These are phyloP conservation scores for Chrysolina americana DNA, from an alignment of 2,888 invertebrate genomes.

Conservation along the genomic window DNA sequence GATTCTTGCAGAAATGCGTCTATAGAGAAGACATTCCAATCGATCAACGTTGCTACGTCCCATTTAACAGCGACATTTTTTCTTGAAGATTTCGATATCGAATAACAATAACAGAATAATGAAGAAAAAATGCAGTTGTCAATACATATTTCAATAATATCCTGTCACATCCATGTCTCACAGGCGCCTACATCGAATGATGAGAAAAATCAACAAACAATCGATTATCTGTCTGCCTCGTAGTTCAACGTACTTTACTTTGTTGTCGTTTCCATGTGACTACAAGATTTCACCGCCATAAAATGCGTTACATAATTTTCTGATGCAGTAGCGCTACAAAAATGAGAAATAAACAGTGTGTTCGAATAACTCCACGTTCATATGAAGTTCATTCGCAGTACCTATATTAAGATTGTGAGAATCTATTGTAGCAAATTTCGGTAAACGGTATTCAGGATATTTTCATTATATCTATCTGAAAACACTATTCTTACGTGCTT, in stretches of 20 bases:
- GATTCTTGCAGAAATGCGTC: neutral
- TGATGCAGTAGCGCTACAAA: neutral
- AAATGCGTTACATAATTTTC: slow-evolving; percentile 21
- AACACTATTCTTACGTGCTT: too few species aligned
- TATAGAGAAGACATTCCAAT: neutral
- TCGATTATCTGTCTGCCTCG: slow-evolving; percentile 39
- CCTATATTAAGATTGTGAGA: too few species aligned
- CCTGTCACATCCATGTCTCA: slow-evolving; percentile 27
- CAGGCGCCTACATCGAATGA: slow-evolving; percentile 32
- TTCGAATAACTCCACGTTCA: neutral
- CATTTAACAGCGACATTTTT: slow-evolving; percentile 6
- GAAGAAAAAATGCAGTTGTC: slow-evolving; percentile 2
- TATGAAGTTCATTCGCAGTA: too few species aligned
- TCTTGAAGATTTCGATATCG: neutral
- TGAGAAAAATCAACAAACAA: slow-evolving; percentile 45
- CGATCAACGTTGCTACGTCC: neutral
- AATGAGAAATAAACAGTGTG: neutral
- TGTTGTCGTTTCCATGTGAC: slow-evolving; percentile 32
- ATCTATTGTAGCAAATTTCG: too few species aligned
- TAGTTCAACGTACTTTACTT: slow-evolving; percentile 41
- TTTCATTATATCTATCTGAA: too few species aligned
- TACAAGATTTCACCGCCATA: slow-evolving; percentile 13
- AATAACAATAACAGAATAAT: slow-evolving; percentile 20
- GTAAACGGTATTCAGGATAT: too few species aligned
- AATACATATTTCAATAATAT: slow-evolving; percentile 26